These are phyloP conservation scores for Meandrina meandrites DNA, from an alignment of 92 coral and sea anemone species.

Conservation along the genomic window DNA sequence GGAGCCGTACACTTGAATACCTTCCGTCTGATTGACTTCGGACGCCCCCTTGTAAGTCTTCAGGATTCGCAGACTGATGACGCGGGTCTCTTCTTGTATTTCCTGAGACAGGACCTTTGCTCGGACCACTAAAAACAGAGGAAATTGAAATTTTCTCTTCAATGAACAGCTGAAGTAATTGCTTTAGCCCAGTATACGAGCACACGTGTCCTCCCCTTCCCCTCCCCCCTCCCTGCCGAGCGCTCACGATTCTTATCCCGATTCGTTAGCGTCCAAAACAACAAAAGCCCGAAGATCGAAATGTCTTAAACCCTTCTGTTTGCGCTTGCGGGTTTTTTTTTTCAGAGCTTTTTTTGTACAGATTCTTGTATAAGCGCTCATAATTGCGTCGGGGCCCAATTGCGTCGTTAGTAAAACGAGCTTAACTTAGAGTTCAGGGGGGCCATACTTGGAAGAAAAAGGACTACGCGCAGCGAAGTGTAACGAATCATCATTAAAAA, in stretches of 20 bases:
- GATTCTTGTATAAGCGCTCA: no score
- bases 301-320: background rate
- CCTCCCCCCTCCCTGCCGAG: background rate
- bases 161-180: background rate
- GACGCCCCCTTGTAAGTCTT: constrained; percentile 65
- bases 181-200: background rate
- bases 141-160: background rate
- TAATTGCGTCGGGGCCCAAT: no score
- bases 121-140: constrained; percentile 26
- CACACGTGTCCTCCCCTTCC: background rate
- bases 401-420: no score
- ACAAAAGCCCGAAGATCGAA: background rate
- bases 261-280: background rate
- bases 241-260: background rate
- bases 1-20: constrained; percentile 36
- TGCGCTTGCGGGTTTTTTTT: no score
- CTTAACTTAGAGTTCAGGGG: no score
- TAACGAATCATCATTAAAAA: no score
- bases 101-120: constrained; percentile 41
- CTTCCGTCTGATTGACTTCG: constrained; percentile 18
- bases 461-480: no score
- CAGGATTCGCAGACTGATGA: constrained; percentile 55
- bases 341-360: no score
- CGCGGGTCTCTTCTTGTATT: background rate
- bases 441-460: no score